Evolutionary conservation across 2,888 invertebrate species (phyloP).

Genomic region (Ganaspis brasiliensis): DNA sequence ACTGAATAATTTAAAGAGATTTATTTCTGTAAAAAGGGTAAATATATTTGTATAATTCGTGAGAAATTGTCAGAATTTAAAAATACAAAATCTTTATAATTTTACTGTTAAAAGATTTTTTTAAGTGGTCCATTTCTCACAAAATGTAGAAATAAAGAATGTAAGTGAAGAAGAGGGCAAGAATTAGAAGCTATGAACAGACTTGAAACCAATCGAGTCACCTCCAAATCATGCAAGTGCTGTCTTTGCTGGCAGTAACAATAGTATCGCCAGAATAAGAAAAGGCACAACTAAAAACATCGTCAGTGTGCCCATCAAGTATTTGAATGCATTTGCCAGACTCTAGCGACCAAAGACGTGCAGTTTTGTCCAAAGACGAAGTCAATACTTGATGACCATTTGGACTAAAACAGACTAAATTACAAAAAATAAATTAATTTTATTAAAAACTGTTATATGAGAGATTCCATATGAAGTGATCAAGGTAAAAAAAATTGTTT

Average conservation of each 20-base stretch:
- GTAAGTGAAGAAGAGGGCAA: conserved; percentile 68
- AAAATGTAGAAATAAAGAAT: conserved; percentile 70
- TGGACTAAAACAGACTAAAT: conserved; percentile 90
- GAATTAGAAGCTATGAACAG: conserved; percentile 68
- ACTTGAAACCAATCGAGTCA: conserved; percentile 87
- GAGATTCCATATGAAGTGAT: no score
- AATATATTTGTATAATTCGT: no score
- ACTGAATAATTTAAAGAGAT: no score
- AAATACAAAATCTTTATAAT: no score
- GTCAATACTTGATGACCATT: conserved; percentile 88
- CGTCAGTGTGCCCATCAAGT: conserved; percentile 88
- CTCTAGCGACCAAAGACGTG: conserved; percentile 87
- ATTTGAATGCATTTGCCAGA: conserved; percentile 87
- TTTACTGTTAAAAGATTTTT: no score
- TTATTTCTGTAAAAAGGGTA: no score
- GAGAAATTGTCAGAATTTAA: no score
- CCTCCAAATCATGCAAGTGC: conserved; percentile 90
- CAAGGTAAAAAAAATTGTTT: no score
- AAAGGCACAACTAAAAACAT: conserved; percentile 91
- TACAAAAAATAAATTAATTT: background rate
- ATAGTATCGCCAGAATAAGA: conserved; percentile 90
- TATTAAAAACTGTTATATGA: no score
- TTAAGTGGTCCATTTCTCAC: background rate
- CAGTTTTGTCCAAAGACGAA: conserved; percentile 89
- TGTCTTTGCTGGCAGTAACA: conserved; percentile 91